These are phyloP conservation scores for Mythimna loreyi DNA, from an alignment of 2,888 invertebrate genomes.

Conservation along the genomic window DNA sequence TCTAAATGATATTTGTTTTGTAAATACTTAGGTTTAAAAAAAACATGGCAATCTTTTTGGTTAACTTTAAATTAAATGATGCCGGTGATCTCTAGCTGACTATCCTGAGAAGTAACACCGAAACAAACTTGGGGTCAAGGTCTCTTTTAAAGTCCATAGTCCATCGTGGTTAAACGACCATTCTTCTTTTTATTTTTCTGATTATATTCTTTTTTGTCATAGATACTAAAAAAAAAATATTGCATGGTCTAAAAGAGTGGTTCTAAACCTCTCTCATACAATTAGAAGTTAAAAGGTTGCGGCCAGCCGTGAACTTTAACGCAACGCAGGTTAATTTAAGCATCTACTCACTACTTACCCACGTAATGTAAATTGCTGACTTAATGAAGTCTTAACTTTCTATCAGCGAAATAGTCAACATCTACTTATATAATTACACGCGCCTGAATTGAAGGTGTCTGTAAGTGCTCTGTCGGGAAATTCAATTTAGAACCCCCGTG, in stretches of 20 bases:
- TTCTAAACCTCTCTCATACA: conserved; percentile 2
- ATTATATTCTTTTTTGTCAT: too few species aligned
- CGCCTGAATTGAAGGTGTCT: not conserved
- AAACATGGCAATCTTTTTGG: too few species aligned
- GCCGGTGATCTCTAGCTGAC: too few species aligned
- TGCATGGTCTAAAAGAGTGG: not conserved
- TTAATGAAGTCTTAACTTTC: conserved; percentile 40
- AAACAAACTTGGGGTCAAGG: too few species aligned
- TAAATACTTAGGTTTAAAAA: too few species aligned
- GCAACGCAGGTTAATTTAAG: conserved; percentile 30
- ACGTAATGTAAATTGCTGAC: conserved; percentile 25
- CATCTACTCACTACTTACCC: conserved; percentile 20
- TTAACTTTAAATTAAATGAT: too few species aligned
- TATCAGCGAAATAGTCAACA: conserved; percentile 11
- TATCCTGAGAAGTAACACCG: too few species aligned
- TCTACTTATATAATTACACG: conserved; percentile 18
- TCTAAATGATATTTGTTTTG: too few species aligned
- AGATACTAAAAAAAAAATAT: too few species aligned
- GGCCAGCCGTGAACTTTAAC: conserved; percentile 9
- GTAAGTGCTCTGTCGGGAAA: conserved; percentile 18
- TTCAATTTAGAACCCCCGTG: conserved; percentile 19
- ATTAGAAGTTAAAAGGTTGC: conserved; percentile 48
- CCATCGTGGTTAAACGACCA: too few species aligned
- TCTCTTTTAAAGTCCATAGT: too few species aligned
- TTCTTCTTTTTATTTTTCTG: too few species aligned